A percentile compares a stretch with the other conserved stretches of the same genome.
Evolutionary conservation across 2,888 invertebrate genomes (phyloP).

Genomic region (Tetropium fuscum): DNA sequence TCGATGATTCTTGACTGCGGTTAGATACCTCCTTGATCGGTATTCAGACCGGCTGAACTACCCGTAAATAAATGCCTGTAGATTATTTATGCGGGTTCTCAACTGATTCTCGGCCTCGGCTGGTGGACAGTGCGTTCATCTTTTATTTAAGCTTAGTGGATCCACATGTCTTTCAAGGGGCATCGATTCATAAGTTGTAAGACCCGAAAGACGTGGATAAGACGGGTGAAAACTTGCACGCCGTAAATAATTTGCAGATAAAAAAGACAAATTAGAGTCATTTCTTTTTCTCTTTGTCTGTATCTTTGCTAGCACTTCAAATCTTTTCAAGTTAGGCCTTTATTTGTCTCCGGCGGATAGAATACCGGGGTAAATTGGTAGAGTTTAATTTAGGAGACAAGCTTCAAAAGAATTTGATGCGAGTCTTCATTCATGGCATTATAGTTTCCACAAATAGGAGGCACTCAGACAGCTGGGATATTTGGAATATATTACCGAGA

Average conservation of each 20-base stretch:
- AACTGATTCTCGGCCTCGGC: not conserved
- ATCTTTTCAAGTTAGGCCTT: not conserved
- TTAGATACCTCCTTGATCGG: conserved; percentile 53
- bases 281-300: conserved; percentile 9
- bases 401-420: too few species aligned
- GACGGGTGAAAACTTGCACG: not conserved
- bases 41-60: conserved; percentile 43
- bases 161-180: not conserved
- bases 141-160: not conserved
- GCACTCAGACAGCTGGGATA: too few species aligned
- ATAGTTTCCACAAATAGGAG: too few species aligned
- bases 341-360: too few species aligned
- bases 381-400: too few species aligned
- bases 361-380: too few species aligned
- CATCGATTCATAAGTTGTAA: conserved; percentile 1
- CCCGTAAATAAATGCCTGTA: conserved; percentile 45
- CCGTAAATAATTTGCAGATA: conserved; percentile 9
- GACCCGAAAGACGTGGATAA: not conserved
- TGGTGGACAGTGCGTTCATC: not conserved
- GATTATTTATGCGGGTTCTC: conserved; percentile 15
- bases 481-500: too few species aligned
- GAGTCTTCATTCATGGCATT: too few species aligned
- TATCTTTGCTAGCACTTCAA: not conserved
- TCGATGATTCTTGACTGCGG: conserved; percentile 52
- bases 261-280: conserved; percentile 19